Base-by-base conservation (phyloP, 2,797 vertebrate species). In the Darevskia nairensis region DNA sequence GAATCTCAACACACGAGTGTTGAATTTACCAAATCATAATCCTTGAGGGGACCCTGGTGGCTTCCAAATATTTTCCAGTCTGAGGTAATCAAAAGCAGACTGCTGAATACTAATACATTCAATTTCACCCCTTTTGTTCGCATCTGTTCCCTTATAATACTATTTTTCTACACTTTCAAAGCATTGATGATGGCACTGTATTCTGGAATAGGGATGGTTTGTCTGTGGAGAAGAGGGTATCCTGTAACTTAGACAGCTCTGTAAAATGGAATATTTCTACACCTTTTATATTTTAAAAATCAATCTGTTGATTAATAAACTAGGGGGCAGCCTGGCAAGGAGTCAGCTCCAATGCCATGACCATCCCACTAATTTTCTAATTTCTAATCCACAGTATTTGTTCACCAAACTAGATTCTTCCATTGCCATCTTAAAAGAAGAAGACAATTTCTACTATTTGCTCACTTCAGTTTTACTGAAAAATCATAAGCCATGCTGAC, bases 81-180 rank as follows among this genome's bases (percentile, higher is more conserved):
- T 98, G 97, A 98, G 98, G 98, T 98, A 99, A 99, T 99, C 98
- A 99, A 97, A 98, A 98, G 95, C 97, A 97, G 98, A 97, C 97
- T 89, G 96, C 97, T 97, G 96, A 97, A 98, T 98, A 97, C 96
- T 98, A 98, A 98, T 98, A 96, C 98, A 97, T 98, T 98, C 98
- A 98, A 99, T 99, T 98, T 98, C 98, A 98, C 97, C 98, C 98
- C 97, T 98, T 98, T 97, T 97, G 97, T 97, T 97, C 96, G 95
- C 98, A 97, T 98, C 98, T 98, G 97, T 98, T 97, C 96, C 97
- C 87, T 97, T 95, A 95, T 96, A 96, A 97, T 97, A 96, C 96
- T 97, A 96, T 97, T 96, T 89, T 96, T 96, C 96, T 95, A 97
- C 96, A 96, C 94, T 96, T 95, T 93, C 95, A 96, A 94, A 93